These are phyloP conservation scores for Archivesica marissinica DNA, from an alignment of 1,140 invertebrate species.

Conservation along the genomic window DNA sequence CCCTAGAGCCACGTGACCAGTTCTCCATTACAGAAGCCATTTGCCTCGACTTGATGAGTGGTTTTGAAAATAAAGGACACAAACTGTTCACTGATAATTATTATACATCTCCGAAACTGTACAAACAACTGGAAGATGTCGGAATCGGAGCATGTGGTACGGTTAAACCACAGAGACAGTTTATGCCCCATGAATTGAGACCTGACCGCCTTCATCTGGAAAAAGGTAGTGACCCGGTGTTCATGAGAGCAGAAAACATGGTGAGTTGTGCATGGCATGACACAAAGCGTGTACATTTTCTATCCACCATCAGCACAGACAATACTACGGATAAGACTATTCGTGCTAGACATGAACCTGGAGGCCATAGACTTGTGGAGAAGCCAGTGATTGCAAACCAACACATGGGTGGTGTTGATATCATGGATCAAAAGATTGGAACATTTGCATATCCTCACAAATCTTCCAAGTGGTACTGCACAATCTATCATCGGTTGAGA, in stretches of 20 bases:
- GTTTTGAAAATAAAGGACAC: slow-evolving; percentile 30
- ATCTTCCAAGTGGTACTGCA: slow-evolving; percentile 27
- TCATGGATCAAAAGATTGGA: slow-evolving; percentile 10
- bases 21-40: slow-evolving; percentile 17
- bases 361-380: slow-evolving; percentile 16
- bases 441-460: slow-evolving; percentile 28
- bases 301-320: not conserved
- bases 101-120: slow-evolving; percentile 28
- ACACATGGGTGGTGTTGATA: slow-evolving; percentile 52
- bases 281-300: slow-evolving; percentile 31
- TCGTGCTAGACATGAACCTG: not conserved
- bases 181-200: slow-evolving; percentile 3
- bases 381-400: slow-evolving; percentile 42
- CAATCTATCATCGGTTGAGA: not conserved
- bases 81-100: slow-evolving; percentile 15
- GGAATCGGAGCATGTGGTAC: slow-evolving; percentile 17
- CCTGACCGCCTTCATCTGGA: not conserved
- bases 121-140: not conserved
- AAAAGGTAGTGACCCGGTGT: slow-evolving; percentile 6
- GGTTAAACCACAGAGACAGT: slow-evolving; percentile 11
- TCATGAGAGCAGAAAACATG: not conserved
- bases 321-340: slow-evolving; percentile 15
- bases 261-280: slow-evolving; percentile 48
- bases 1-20: not conserved
- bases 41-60: not conserved